These are phyloP conservation scores for Hypotaenidia philippensis DNA, from an alignment of 2,797 vertebrate species.

Conservation along the genomic window DNA sequence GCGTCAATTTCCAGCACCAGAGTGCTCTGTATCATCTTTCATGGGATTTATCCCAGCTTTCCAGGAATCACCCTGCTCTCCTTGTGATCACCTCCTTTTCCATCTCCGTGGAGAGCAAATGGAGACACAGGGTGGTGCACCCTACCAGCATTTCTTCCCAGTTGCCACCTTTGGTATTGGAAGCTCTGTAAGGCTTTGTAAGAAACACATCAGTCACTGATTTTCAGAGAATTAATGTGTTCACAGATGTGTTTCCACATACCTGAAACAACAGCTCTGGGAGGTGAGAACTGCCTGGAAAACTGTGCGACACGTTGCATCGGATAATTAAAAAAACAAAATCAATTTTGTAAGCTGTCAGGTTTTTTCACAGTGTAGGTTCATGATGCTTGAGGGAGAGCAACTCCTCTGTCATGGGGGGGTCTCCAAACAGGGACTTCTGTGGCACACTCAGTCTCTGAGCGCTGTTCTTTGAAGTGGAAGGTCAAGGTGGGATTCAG, in stretches of 20 bases:
- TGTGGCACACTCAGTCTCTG: background rate
- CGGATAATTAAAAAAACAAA: background rate
- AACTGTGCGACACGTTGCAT: background rate
- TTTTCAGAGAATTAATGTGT: background rate
- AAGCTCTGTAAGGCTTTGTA: background rate
- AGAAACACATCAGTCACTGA: background rate
- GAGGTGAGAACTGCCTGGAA: background rate
- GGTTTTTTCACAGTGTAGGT: background rate
- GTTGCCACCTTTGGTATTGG: background rate
- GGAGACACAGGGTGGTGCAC: background rate
- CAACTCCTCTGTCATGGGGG: accelerated
- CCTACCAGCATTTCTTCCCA: background rate
- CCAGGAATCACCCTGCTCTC: conserved; percentile 8
- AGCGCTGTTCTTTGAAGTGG: background rate
- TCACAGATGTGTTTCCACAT: background rate
- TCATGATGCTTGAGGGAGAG: background rate
- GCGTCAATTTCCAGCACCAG: background rate
- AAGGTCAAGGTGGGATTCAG: conserved; percentile 1
- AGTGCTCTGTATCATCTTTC: background rate
- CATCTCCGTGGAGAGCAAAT: background rate
- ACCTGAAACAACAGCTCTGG: background rate
- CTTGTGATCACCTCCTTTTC: background rate
- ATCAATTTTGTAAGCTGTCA: background rate
- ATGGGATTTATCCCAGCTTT: conserved; percentile 6
- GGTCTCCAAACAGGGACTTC: background rate